These are phyloP conservation scores for Yoshiicerus persimilis DNA, from an alignment of 1,140 invertebrate genomes.

Conservation along the genomic window DNA sequence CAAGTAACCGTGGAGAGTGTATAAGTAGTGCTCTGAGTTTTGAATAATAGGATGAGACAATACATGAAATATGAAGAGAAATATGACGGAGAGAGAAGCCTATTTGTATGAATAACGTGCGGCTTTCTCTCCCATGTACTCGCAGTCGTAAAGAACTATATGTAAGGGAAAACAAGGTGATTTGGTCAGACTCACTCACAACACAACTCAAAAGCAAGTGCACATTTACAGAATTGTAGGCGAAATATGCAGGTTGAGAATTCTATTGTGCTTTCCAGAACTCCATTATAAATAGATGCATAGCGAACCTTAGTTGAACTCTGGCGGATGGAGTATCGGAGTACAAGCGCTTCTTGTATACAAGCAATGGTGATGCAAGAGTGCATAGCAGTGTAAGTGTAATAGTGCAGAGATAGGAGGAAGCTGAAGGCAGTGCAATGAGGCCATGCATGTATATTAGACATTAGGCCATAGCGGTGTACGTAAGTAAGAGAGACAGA, in stretches of 20 bases:
- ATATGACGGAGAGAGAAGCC: not conserved
- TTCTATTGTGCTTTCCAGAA: not conserved
- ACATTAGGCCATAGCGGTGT: not conserved
- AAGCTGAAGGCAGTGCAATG: not conserved
- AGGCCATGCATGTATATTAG: not conserved
- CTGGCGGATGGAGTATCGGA: too few species aligned
- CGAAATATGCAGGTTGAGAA: too few species aligned
- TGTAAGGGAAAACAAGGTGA: not conserved
- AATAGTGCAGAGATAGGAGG: too few species aligned
- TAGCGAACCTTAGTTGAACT: too few species aligned
- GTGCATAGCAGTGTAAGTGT: too few species aligned
- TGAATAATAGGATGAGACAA: not conserved
- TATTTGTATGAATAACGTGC: not conserved
- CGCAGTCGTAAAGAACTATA: not conserved
- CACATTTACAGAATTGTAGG: not conserved
- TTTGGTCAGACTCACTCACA: not conserved
- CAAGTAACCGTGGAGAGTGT: not conserved
- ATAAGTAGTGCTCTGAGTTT: not conserved
- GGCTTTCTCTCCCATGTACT: not conserved
- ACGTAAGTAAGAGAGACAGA: not conserved
- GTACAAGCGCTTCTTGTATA: too few species aligned
- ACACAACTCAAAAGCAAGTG: not conserved
- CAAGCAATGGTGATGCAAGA: too few species aligned
- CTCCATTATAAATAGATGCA: too few species aligned
- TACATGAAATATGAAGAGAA: not conserved